Conservation (phyloP, 2,888 invertebrate species). For the Machimus atricapillus region DNA sequence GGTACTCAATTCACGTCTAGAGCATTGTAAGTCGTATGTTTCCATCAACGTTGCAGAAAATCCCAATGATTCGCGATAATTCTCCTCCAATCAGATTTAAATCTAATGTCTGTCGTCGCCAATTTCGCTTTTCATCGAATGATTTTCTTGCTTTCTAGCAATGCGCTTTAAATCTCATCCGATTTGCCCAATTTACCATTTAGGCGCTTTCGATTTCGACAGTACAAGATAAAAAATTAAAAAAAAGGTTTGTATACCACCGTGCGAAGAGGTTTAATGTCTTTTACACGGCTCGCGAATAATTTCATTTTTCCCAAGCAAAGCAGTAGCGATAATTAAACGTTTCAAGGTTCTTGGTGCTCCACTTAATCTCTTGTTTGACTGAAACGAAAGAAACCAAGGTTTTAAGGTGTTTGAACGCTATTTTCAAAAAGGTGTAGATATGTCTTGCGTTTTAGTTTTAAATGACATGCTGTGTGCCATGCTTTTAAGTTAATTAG, state of each 20-base stretch:
- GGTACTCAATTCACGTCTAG: neutral
- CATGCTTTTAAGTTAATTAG: neutral
- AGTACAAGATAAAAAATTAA: neutral
- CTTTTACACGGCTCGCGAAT: neutral
- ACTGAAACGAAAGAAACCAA: neutral
- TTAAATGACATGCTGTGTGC: neutral
- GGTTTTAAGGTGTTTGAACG: conserved; percentile 6
- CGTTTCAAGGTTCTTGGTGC: conserved; percentile 4
- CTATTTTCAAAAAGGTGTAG: neutral
- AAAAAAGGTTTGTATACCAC: neutral
- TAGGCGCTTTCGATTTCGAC: neutral
- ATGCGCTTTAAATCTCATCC: neutral
- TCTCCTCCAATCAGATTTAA: neutral
- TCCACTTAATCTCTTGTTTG: neutral
- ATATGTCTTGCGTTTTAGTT: neutral
- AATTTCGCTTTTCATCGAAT: neutral
- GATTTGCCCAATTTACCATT: neutral
- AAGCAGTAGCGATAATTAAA: neutral
- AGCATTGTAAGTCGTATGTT: neutral
- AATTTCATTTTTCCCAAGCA: neutral
- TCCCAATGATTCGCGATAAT: neutral
- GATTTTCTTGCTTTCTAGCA: neutral
- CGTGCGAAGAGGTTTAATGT: neutral
- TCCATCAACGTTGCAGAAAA: neutral
- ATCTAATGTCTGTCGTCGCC: neutral